Conservation (phyloP, 1,140 invertebrate species). For the Temnothorax nylanderi region DNA sequence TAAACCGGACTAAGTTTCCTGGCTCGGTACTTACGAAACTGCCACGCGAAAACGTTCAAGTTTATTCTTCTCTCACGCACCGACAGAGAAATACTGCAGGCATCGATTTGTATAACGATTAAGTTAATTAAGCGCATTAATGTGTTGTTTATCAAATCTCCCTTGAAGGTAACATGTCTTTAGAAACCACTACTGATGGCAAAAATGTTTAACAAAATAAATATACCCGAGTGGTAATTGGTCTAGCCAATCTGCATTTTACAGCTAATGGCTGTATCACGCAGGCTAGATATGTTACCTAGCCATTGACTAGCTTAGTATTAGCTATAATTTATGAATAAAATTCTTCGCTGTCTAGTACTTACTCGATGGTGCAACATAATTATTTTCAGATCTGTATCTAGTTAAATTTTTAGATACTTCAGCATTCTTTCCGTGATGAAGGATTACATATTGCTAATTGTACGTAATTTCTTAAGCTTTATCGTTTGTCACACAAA, state of each 20-base stretch:
- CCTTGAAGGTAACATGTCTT: not conserved
- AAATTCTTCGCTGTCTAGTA: no score
- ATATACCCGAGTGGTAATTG: no score
- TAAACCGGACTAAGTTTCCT: conserved; percentile 78
- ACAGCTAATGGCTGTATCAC: no score
- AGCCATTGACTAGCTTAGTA: no score
- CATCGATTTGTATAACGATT: conserved; percentile 79
- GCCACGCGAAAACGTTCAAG: conserved; percentile 69
- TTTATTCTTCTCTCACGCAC: conserved; percentile 64
- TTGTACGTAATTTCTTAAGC: not conserved
- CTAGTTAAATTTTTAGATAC: no score
- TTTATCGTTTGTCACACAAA: conserved; percentile 6
- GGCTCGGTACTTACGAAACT: conserved; percentile 64
- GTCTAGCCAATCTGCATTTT: no score
- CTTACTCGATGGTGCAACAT: no score
- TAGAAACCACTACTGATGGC: not conserved
- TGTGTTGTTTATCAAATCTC: not conserved
- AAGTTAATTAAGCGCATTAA: conserved; percentile 73
- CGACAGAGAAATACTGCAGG: conserved; percentile 61
- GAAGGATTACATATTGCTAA: not conserved
- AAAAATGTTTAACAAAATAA: not conserved
- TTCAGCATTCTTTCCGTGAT: no score
- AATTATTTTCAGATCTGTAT: no score
- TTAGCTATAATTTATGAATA: no score
- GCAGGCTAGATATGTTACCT: no score